Evolutionary conservation across 1,140 invertebrate genomes (phyloP), one percentile per base, ranked within the genome.

Genomic region (Papilio dardanus): DNA sequence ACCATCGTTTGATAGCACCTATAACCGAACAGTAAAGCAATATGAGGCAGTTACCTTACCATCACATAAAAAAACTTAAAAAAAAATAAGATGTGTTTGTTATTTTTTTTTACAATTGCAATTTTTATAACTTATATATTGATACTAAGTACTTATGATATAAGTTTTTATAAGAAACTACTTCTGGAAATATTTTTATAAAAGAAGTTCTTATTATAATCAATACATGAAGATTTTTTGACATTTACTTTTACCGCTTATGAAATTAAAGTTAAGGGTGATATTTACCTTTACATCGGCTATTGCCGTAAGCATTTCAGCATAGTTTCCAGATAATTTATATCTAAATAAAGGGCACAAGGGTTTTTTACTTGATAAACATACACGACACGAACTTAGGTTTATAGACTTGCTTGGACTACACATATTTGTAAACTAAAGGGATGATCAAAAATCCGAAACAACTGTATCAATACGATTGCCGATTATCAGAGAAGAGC

Each of bases 311-410:
- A 92, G 82, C 90, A 93, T 92, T 91, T 92, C 90, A 46, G 90
- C 92, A 86, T 92, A 93, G 85, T 92, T 93, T 71, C 91, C 90
- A 79, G 91, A 93, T 71, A 92, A 87, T 80, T 92, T 90, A 67
- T 92, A 92, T 82, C 84, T 88, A 79, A 93, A 93, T 62, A 93
- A 83, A 69, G 91, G 91, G 81, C 90, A 92, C 76, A 92, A 79
- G 76, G 88, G 85, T 81, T 87, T 93, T 74, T 89, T 92, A 65
- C 76, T 92, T 16, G 86, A 80, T 79, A 92, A 81, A 83, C 91
- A 93, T 83, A 92, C 88, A 76, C 90, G 86, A 83, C 90, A 93
- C 14, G 87, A 89, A 77, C 87, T 86, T 81, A 89, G 84, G 77
- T 89, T 83, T 77, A 90, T 78, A 79, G 28, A 66, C 76, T 82